phyloP scores from a whole-genome alignment of 2,797 vertebrate genomes.

The Hemibagrus guttatus region DNA sequence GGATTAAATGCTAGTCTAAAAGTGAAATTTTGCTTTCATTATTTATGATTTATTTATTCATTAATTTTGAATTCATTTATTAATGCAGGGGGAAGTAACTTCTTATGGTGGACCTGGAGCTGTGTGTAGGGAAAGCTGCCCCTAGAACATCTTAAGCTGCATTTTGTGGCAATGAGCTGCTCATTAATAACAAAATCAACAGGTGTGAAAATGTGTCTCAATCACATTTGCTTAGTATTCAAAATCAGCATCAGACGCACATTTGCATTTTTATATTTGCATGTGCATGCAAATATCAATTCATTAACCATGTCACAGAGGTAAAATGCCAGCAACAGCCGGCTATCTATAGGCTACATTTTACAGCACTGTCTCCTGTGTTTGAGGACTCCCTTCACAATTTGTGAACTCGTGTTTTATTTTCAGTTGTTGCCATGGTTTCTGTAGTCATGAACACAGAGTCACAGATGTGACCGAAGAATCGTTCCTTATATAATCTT shows the following conservation, averaged over 20 bases:
- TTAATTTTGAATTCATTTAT: no score
- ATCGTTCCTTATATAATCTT: conserved; percentile 34
- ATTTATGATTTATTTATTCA: no score
- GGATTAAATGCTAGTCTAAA: background rate
- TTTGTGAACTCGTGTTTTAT: conserved; percentile 11
- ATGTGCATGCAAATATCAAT: background rate
- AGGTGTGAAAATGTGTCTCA: background rate
- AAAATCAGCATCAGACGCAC: background rate
- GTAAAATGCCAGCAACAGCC: background rate
- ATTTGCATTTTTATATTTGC: conserved; percentile 5
- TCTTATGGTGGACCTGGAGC: background rate
- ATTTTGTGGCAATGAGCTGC: background rate
- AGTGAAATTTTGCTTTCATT: background rate
- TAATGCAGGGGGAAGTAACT: background rate
- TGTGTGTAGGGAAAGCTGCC: background rate
- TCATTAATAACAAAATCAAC: background rate
- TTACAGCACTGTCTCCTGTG: background rate
- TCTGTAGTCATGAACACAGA: conserved; percentile 56
- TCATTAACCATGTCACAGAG: background rate
- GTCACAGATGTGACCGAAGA: conserved; percentile 29
- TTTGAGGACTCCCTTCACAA: no score
- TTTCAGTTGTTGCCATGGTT: conserved; percentile 56
- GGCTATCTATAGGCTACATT: background rate
- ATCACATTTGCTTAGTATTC: background rate
- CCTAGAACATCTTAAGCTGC: background rate